Evolutionary conservation across 2,797 vertebrate species (phyloP).

Genomic region (Cossypha dichroa): DNA sequence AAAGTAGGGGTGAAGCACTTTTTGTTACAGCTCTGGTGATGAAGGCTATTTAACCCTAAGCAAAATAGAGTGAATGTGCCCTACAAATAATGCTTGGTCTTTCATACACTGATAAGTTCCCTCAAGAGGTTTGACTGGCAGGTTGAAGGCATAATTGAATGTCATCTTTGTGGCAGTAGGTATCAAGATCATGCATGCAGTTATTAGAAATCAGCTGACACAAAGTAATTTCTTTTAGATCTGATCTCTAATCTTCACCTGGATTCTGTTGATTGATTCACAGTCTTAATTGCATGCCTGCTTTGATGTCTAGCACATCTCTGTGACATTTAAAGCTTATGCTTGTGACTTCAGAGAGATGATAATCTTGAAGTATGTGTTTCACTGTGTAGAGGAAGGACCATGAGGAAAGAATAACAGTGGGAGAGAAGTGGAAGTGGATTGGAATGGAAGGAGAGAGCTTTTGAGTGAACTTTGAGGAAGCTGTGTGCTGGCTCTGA

Average conservation of each 20-base stretch:
- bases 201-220: not conserved
- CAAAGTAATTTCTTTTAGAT: not conserved
- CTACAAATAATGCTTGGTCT: not conserved
- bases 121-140: not conserved
- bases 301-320: not conserved
- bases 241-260: not conserved
- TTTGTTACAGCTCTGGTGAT: not conserved
- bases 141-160: not conserved
- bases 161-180: not conserved
- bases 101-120: not conserved
- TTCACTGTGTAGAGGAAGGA: not conserved
- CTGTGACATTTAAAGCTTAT: not conserved
- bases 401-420: not conserved
- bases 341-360: not conserved
- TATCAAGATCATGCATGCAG: not conserved
- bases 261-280: not conserved
- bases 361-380: not conserved
- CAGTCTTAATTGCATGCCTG: not conserved
- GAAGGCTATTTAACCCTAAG: conserved; percentile 14
- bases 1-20: not conserved
- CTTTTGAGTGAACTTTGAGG: not conserved
- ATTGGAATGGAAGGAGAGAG: not conserved
- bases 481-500: not conserved
- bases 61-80: not conserved
- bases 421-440: not conserved